Evolutionary conservation across 2,113 vertebrate genomes (phyloP).

Genomic region (Tragulus kanchil): DNA sequence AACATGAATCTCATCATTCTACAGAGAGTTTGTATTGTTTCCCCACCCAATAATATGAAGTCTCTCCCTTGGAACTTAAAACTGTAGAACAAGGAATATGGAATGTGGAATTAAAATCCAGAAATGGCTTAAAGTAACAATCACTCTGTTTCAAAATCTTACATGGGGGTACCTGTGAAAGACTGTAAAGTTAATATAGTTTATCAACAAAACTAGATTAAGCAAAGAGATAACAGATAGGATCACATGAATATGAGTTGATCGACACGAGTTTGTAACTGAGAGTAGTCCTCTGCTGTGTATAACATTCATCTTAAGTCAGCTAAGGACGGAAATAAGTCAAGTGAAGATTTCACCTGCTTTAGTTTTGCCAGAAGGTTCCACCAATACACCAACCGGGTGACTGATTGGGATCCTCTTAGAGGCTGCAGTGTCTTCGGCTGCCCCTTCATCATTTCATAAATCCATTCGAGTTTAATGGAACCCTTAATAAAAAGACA

Average conservation of each 20-base stretch:
- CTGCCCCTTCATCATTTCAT: slow-evolving; percentile 12
- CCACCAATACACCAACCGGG: background rate
- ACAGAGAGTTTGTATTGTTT: background rate
- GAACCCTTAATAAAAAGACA: slow-evolving; percentile 46
- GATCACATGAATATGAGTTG: background rate
- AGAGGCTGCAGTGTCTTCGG: background rate
- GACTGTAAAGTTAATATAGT: background rate
- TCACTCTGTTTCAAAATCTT: background rate
- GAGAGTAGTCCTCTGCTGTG: accelerated
- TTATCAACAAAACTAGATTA: background rate
- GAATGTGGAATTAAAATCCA: background rate
- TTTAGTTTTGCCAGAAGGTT: background rate
- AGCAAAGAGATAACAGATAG: background rate
- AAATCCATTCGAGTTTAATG: slow-evolving; percentile 61
- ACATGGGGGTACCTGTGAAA: background rate
- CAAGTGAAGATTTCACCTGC: accelerated
- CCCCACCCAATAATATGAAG: background rate
- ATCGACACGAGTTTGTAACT: background rate
- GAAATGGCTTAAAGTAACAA: background rate
- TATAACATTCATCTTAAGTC: background rate
- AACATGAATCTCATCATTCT: background rate
- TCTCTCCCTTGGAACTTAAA: background rate
- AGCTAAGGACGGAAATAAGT: background rate
- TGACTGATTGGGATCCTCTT: background rate
- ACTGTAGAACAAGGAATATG: background rate